phyloP scores from a whole-genome alignment of 2,113 vertebrate species.

The Silurus glanis region DNA sequence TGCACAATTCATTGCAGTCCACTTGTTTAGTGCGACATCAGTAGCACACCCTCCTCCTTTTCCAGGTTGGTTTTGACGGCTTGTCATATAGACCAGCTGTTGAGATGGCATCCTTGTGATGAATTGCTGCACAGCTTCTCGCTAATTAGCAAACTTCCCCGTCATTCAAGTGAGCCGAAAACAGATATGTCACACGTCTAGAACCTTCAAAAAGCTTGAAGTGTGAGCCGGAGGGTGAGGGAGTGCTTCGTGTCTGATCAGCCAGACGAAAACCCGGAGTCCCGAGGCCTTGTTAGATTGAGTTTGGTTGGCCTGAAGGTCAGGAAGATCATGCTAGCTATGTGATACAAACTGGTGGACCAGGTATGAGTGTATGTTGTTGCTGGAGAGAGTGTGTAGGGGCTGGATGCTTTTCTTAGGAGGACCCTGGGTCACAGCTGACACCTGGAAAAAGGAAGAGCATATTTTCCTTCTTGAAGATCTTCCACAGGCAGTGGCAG shows the following conservation, averaged over 20 bases:
- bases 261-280: background rate
- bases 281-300: slow-evolving; percentile 13
- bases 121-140: slow-evolving; percentile 42
- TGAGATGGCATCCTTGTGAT: slow-evolving; percentile 46
- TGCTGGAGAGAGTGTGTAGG: background rate
- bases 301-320: slow-evolving; percentile 2
- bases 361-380: background rate
- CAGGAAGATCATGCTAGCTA: slow-evolving; percentile 4
- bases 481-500: slow-evolving; percentile 10
- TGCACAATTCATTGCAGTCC: background rate
- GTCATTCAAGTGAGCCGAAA: slow-evolving; percentile 48
- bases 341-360: background rate
- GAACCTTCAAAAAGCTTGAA: background rate
- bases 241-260: background rate
- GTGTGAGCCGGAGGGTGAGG: background rate
- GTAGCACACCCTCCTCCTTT: background rate
- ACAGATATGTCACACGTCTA: slow-evolving; percentile 41
- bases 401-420: slow-evolving; percentile 1
- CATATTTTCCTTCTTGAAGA: background rate
- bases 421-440: slow-evolving; percentile 26
- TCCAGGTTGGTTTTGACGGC: slow-evolving; percentile 15
- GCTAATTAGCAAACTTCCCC: slow-evolving; percentile 49
- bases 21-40: background rate
- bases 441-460: slow-evolving; percentile 26
- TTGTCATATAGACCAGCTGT: slow-evolving; percentile 51